These are phyloP conservation scores for Salvelinus fontinalis DNA, from an alignment of 2,113 vertebrate genomes.

Conservation along the genomic window DNA sequence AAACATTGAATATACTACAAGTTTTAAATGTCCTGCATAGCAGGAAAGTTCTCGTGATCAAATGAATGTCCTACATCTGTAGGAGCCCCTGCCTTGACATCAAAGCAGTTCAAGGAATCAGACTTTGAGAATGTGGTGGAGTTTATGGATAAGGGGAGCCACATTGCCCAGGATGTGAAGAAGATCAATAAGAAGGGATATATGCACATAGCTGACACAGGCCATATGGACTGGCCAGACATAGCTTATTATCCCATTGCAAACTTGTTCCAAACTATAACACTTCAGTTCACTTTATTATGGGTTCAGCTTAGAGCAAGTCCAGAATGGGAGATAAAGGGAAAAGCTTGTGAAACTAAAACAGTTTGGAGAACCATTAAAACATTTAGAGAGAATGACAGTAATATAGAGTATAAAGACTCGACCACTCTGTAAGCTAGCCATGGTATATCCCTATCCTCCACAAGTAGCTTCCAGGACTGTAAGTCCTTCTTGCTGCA, in stretches of 20 bases:
- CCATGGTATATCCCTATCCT: background rate
- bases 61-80: too few species aligned
- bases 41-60: too few species aligned
- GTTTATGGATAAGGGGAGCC: constrained; percentile 90
- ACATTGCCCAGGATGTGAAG: constrained; percentile 88
- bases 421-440: background rate
- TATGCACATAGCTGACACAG: too few species aligned
- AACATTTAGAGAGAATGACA: background rate
- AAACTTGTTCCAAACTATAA: too few species aligned
- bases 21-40: too few species aligned
- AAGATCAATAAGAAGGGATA: constrained; percentile 80
- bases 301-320: background rate
- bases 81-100: constrained; percentile 88
- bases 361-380: background rate
- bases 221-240: too few species aligned
- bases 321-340: background rate
- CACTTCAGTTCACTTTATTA: background rate
- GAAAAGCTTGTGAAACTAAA: too few species aligned
- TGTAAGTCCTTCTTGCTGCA: constrained; percentile 4
- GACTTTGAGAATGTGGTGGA: constrained; percentile 90
- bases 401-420: background rate
- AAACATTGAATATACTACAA: too few species aligned
- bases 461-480: background rate
- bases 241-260: too few species aligned
- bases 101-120: constrained; percentile 85